Conservation (phyloP, 2,888 invertebrate species). For the Microdon myrmicae region DNA sequence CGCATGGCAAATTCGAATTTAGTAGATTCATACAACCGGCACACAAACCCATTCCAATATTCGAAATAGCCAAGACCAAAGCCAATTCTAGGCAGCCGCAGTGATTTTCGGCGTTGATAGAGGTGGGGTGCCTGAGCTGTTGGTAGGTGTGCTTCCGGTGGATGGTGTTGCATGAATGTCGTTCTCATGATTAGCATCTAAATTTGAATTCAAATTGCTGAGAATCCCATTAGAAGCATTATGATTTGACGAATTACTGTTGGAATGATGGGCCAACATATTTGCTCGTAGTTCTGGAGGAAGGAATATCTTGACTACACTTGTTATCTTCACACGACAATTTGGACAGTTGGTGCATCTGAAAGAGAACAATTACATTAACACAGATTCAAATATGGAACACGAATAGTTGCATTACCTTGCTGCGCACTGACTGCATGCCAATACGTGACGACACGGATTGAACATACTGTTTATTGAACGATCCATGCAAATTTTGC, state of each 20-base stretch:
- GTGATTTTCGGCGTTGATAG: constrained; percentile 57
- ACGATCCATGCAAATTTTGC: constrained; percentile 88
- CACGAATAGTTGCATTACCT: constrained; percentile 64
- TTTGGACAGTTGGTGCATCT: constrained; percentile 66
- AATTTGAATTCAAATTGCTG: constrained; percentile 32
- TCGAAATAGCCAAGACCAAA: constrained; percentile 64
- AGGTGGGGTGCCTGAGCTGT: constrained; percentile 36
- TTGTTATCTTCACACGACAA: constrained; percentile 64
- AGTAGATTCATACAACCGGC: constrained; percentile 59
- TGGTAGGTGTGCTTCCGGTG: constrained; percentile 29
- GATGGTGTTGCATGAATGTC: constrained; percentile 19
- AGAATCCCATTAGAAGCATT: constrained; percentile 22
- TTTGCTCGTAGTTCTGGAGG: constrained; percentile 63
- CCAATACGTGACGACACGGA: constrained; percentile 89
- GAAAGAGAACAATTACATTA: constrained; percentile 18
- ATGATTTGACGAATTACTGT: constrained; percentile 6
- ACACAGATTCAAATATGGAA: background rate
- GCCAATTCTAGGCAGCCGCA: constrained; percentile 62
- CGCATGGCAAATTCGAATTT: constrained; percentile 38
- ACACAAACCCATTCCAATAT: constrained; percentile 64
- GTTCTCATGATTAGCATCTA: constrained; percentile 16
- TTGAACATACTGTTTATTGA: constrained; percentile 85
- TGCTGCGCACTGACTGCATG: constrained; percentile 81
- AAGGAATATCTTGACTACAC: constrained; percentile 64
- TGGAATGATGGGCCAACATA: constrained; percentile 27